phyloP scores from a whole-genome alignment of 2,888 invertebrate genomes.

The Idaea dimidiata region DNA sequence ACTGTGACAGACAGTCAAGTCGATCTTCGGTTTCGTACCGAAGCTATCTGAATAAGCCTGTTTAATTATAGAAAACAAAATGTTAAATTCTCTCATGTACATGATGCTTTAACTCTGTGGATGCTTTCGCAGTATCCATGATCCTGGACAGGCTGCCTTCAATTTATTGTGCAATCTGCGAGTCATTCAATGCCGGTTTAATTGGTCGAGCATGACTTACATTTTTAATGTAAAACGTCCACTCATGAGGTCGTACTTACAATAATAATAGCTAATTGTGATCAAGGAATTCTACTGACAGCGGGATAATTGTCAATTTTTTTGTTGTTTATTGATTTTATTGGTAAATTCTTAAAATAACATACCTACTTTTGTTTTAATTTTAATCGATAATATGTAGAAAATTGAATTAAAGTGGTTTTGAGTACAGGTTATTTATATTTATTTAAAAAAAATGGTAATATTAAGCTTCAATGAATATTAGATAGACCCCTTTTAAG shows the following conservation, averaged over 20 bases:
- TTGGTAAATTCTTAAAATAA: neutral
- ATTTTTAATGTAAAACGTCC: conserved; percentile 16
- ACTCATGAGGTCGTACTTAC: conserved; percentile 20
- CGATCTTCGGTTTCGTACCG: no score
- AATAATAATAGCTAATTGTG: conserved; percentile 12
- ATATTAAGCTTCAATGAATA: no score
- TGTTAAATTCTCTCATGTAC: neutral
- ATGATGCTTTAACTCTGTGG: conserved; percentile 32
- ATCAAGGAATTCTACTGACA: neutral
- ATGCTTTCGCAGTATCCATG: conserved; percentile 45
- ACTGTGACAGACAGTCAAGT: no score
- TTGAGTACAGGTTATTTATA: no score
- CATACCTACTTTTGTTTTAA: no score
- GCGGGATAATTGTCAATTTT: neutral
- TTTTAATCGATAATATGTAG: no score
- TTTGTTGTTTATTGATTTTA: neutral
- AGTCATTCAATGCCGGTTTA: conserved; percentile 29
- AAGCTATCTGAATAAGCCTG: no score
- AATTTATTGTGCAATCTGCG: conserved; percentile 40
- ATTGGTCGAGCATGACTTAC: conserved; percentile 29
- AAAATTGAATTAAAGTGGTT: no score
- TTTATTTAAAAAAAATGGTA: no score
- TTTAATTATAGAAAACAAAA: no score
- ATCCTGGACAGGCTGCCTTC: conserved; percentile 40
- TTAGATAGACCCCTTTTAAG: no score